Percentiles rank a stretch among this genome's conserved stretches.
Evolutionary conservation across 2,797 vertebrate genomes (phyloP).

Genomic region (Alca torda): DNA sequence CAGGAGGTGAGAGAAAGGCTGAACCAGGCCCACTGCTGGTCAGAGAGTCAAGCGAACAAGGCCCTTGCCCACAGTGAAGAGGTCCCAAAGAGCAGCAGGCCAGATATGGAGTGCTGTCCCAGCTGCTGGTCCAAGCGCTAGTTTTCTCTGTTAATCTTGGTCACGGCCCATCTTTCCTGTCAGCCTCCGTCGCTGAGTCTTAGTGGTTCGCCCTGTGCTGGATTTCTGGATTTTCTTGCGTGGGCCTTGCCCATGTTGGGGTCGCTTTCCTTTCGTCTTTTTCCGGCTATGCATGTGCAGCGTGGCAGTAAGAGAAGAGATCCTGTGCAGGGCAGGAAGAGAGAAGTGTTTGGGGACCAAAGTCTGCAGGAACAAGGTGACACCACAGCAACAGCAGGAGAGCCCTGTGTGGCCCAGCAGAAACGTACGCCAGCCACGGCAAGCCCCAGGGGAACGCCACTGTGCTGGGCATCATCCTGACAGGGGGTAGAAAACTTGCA

Average conservation of each 20-base stretch:
- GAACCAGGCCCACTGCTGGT: background rate
- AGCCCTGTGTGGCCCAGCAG: background rate
- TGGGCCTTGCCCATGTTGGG: conserved; percentile 56
- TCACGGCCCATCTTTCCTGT: conserved; percentile 75
- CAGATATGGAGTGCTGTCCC: background rate
- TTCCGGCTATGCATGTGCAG: conserved; percentile 81
- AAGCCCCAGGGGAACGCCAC: background rate
- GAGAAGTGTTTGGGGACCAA: background rate
- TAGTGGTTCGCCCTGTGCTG: conserved; percentile 78
- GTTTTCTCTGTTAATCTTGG: conserved; percentile 67
- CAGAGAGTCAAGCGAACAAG: background rate
- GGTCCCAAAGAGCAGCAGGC: background rate
- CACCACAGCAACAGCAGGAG: background rate
- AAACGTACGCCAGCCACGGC: fast-evolving
- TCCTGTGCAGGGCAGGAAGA: conserved; percentile 54
- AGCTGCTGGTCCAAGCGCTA: background rate
- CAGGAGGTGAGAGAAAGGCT: background rate
- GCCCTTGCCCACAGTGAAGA: background rate
- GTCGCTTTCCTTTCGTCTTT: conserved; percentile 72
- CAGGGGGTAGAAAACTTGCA: background rate
- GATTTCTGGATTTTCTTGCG: conserved; percentile 73
- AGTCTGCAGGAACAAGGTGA: background rate
- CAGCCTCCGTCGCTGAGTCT: conserved; percentile 83
- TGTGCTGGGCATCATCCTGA: background rate
- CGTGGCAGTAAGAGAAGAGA: conserved; percentile 79